Percentiles rank a stretch among this genome's conserved stretches.
These are phyloP conservation scores for Diplosoma virens DNA, from an alignment of 23 tunicate species.

Conservation along the genomic window DNA sequence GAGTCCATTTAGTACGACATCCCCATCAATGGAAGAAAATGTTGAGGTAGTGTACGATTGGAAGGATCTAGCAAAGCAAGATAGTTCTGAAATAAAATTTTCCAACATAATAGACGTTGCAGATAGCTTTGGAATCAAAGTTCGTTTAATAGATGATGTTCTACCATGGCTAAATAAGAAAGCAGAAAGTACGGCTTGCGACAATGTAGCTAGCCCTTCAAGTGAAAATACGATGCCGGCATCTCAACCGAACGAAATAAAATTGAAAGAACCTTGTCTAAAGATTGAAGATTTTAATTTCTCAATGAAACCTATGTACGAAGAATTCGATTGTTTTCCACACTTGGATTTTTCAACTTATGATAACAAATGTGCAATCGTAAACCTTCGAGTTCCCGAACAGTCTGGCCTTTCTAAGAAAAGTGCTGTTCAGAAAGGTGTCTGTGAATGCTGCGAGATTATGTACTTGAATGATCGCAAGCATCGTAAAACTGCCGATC, in stretches of 20 bases:
- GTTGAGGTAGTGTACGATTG: too few species aligned
- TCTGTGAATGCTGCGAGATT: slow-evolving; percentile 55
- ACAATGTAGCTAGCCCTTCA: too few species aligned
- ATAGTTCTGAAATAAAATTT: not conserved
- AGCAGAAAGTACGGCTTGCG: too few species aligned
- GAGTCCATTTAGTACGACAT: slow-evolving; percentile 11
- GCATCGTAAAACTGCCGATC: too few species aligned
- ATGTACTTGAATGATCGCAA: slow-evolving; percentile 36
- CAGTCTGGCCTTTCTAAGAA: too few species aligned
- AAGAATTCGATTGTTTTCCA: slow-evolving; percentile 37
- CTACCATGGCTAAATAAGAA: slow-evolving; percentile 30
- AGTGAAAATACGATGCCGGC: too few species aligned
- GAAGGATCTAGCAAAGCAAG: slow-evolving; percentile 41
- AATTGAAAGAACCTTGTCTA: slow-evolving; percentile 30
- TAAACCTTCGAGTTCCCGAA: too few species aligned
- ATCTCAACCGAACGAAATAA: slow-evolving; percentile 31
- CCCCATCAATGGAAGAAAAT: not conserved
- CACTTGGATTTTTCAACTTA: slow-evolving; percentile 12
- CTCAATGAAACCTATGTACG: slow-evolving; percentile 52
- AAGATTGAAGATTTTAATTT: slow-evolving; percentile 43
- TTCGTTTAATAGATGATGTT: slow-evolving; percentile 24
- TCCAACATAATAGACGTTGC: slow-evolving; percentile 23
- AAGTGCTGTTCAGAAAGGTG: slow-evolving; percentile 26
- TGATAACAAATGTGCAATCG: slow-evolving; percentile 34
- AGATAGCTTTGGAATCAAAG: slow-evolving; percentile 41